Evolutionary conservation across 2,888 invertebrate genomes (phyloP), one percentile per base, ranked within the genome.

Genomic region (Drosophila buzzatii): DNA sequence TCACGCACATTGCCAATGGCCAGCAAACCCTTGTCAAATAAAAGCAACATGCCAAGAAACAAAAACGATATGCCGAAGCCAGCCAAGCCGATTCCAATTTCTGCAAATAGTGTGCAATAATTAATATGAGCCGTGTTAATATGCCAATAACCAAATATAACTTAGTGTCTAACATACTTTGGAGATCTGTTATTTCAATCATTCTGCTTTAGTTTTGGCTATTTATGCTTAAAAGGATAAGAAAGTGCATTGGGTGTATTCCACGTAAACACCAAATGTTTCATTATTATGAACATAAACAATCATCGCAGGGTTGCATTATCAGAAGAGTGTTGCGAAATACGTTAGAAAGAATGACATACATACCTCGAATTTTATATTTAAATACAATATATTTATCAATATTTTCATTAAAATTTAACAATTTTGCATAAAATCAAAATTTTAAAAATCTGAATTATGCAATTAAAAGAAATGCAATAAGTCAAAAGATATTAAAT

Each of bases 1-100:
- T 37, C 55, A 95, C 97, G 96, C 95, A 99, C 99, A 95, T 99
- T 99, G 92, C 99, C 99, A 92, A 99, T 98, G n/a, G 99, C 99
- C 66, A 99, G 94, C 66, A 99, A 94, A 60, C 99, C 99, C 93
- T 98, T 98, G 93, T 99, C 99, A 93, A 99, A 99, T 62, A 99
- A 94, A 69, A 99, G 94, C 53, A 99, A 90, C 44, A 99, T 96
- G 69, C 99, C 99, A 9, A 99, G 95, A 90, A 99, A 98, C 9
- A 99, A 95, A 93, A 99, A 99, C 69, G 97, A 96, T 85, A 99
- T 96, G 10, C 99, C 99, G 94, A 99, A 99, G 6, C 98, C 98
- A 6, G 99, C 97, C 58, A 99, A 94, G 20, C 99, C 99, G 45
- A 99, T 98, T 23, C 99, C 99, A 91, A 99, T 99, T 94, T 99